Evolutionary conservation across 1,140 invertebrate genomes (phyloP), one percentile per base, ranked within the genome.

Genomic region (Pectinophora gossypiella): DNA sequence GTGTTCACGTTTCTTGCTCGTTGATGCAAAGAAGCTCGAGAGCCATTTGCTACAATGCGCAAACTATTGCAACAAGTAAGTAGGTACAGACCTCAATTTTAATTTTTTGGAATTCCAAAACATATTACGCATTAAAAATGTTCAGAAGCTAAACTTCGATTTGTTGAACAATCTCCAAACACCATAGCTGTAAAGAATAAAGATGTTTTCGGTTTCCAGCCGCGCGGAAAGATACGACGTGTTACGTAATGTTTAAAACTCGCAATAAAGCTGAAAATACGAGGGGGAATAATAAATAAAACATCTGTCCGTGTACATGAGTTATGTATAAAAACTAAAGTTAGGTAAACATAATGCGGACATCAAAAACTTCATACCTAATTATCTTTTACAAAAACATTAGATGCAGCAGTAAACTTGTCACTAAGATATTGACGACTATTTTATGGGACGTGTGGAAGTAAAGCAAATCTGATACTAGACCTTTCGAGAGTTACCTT

Each of bases 201-300:
- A 32, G 27, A 32, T 32, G 27, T 32, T 32, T 9, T n/a, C 27
- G 27, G 42, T 56, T 64, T 48, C 59, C 46, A 54, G 48, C 54
- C 43, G 48, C 49, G 54, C 52, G 51, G 55, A 63, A 67, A 72
- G 51, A 68, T 59, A 53, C 42, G 54, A 62, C 58, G 64, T 59
- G 65, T 72, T 74, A 72, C 66, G 68, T 67, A 72, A 76, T 59
- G 71, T 66, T 65, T 69, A 61, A 65, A 72, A 64, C 58, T 68
- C 50, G 63, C 65, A 69, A 61, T 76, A 74, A 71, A 76, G 58
- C 58, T 60, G 65, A 63, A 73, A 68, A 72, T 70, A 70, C 56
- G 61, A 72, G 56, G 44, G n/a, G 47, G 48, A 57, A 60, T 59
- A 58, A 65, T 65, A 69, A 72, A 74, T 72, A 77, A 76, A 74